Evolutionary conservation across 1,140 invertebrate genomes (phyloP).

Genomic region (Pseudomyrmex dendroicus): DNA sequence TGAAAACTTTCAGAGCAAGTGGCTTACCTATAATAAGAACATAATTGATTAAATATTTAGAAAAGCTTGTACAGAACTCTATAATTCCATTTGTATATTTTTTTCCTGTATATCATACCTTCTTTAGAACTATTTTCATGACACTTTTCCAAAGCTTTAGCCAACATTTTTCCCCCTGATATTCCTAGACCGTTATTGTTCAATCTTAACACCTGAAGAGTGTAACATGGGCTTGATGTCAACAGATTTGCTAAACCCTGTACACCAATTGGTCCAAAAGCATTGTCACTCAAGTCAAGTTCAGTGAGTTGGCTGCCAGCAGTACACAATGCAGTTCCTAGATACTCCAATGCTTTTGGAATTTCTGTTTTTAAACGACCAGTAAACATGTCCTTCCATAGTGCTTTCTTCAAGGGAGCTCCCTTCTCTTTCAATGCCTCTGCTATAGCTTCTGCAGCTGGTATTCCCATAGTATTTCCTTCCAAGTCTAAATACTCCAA

Average conservation of each 20-base stretch:
- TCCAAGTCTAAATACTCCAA: slow-evolving; percentile 93
- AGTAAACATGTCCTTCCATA: slow-evolving; percentile 99
- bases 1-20: slow-evolving; percentile 92
- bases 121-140: slow-evolving; percentile 87
- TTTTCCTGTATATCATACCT: slow-evolving; percentile 59
- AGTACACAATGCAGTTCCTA: slow-evolving; percentile 93
- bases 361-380: slow-evolving; percentile 97
- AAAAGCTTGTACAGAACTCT: background rate
- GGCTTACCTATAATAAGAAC: slow-evolving; percentile 81
- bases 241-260: slow-evolving; percentile 94
- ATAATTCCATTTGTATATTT: background rate
- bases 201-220: slow-evolving; percentile 92
- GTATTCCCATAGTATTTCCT: slow-evolving; percentile 96
- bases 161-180: slow-evolving; percentile 94
- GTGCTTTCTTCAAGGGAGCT: slow-evolving; percentile 91
- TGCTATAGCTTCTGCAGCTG: slow-evolving; percentile 93
- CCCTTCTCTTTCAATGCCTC: slow-evolving; percentile 91
- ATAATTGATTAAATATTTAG: background rate
- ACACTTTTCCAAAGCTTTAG: slow-evolving; percentile 91
- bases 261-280: slow-evolving; percentile 98
- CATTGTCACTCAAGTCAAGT: slow-evolving; percentile 98
- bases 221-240: slow-evolving; percentile 93
- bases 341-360: slow-evolving; percentile 92
- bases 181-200: slow-evolving; percentile 99
- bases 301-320: slow-evolving; percentile 93